Evolutionary conservation across 2,113 vertebrate genomes (phyloP), one percentile per base, ranked within the genome.

Genomic region (Ariopsis seemanni): DNA sequence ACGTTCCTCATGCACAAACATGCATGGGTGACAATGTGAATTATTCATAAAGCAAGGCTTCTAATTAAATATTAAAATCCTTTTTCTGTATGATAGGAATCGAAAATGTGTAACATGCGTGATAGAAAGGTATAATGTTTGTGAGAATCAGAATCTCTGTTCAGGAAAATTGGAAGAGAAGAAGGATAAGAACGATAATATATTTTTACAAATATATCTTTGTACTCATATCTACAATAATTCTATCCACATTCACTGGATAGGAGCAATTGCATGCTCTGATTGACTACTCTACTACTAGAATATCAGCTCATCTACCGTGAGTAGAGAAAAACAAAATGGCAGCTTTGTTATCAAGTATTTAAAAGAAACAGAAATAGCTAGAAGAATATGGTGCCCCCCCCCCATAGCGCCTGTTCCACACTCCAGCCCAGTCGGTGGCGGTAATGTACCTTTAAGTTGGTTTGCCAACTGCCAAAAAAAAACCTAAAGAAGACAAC

Each of bases 1-100:
- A 58, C n/a, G n/a, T 74, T n/a, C 34, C 34, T 11, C 15, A 85
- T 62, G 25, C 69, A 60, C 65, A 42, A 62, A 27, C 55, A 48
- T 27, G n/a, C 67, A 42, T 2, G 20, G 0, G 27, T 81, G n/a
- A 25, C 17, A 25, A 6, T 30, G 7, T 82, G 8, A 82, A 89
- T 85, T n/a, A 57, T 75, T 85, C 1, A 85, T 75, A 5, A 84
- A 63, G 3, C 20, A 52, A 48, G 22, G 2, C 5, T 18, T 62
- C 63, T 15, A 30, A 86, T 79, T 79, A 79, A 89, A 82, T 67
- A 63, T 57, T 83, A 42, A 69, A 83, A 86, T 53, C 60, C 67
- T 30, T 27, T 83, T 60, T 50, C 17, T 86, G 34, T 60, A 2
- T 9, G 62, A 86, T 18, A 58, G 69, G 15, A 77, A 86, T 17